Conservation (phyloP, 2,888 invertebrate species). For the Ganaspis brasiliensis region DNA sequence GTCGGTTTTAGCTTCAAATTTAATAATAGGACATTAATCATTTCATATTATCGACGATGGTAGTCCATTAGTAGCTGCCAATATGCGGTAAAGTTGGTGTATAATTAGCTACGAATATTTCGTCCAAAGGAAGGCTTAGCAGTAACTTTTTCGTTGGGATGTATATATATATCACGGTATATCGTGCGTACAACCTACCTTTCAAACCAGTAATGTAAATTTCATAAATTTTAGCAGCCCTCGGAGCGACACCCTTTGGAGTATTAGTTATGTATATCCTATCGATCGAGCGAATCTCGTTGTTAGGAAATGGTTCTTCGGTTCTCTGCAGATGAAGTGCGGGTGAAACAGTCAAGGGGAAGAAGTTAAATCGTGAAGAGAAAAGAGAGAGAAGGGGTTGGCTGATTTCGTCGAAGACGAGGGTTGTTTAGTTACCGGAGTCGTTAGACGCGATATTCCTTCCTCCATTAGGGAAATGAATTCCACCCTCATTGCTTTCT, state of each 20-base stretch:
- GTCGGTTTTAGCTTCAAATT: background rate
- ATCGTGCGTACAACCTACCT: conserved; percentile 36
- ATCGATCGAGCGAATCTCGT: conserved; percentile 47
- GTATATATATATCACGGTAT: conserved; percentile 44
- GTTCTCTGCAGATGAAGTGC: conserved; percentile 29
- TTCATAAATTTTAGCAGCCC: conserved; percentile 69
- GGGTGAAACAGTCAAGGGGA: background rate
- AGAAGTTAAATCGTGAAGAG: conserved; percentile 30
- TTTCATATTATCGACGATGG: background rate
- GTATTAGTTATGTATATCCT: conserved; percentile 21
- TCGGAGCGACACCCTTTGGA: conserved; percentile 47
- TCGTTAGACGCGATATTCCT: conserved; percentile 72
- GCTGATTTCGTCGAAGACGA: conserved; percentile 58
- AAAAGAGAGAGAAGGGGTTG: conserved; percentile 43
- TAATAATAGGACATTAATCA: conserved; percentile 9
- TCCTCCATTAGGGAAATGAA: conserved; percentile 78
- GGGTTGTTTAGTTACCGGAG: conserved; percentile 69
- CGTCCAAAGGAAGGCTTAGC: background rate
- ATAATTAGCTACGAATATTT: background rate
- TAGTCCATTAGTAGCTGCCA: conserved; percentile 15
- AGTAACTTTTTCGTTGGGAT: background rate
- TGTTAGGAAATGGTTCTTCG: conserved; percentile 46
- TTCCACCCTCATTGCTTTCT: conserved; percentile 62
- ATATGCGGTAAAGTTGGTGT: conserved; percentile 2
- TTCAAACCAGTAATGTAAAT: conserved; percentile 63